Conservation (phyloP, 2,888 invertebrate genomes). For the Anaspis maculata region DNA sequence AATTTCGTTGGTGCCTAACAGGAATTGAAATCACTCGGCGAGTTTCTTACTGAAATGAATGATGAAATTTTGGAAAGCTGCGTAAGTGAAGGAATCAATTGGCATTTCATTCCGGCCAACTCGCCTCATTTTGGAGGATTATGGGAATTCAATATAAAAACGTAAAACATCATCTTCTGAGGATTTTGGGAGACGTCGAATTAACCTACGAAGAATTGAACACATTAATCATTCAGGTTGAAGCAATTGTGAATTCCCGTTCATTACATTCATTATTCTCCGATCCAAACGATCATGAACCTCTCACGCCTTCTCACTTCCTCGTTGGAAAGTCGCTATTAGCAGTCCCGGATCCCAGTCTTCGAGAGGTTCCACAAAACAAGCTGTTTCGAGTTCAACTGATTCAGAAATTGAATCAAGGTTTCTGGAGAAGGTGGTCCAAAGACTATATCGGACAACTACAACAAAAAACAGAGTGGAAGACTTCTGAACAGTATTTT, state of each 20-base stretch:
- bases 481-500: too few species aligned
- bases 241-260: constrained; percentile 1
- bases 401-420: too few species aligned
- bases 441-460: too few species aligned
- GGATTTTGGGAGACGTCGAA: constrained; percentile 1
- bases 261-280: constrained; percentile 1
- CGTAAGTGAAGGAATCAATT: not conserved
- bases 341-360: too few species aligned
- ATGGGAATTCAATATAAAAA: constrained; percentile 4
- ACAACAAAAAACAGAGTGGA: too few species aligned
- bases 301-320: too few species aligned
- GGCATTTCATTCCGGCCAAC: constrained; percentile 1
- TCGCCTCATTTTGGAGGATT: constrained; percentile 7
- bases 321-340: too few species aligned
- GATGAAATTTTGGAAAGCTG: not conserved
- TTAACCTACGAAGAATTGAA: constrained; percentile 6
- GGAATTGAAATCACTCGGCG: not conserved
- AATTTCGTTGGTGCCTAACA: constrained; percentile 3
- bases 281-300: constrained; percentile 2
- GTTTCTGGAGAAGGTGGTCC: too few species aligned
- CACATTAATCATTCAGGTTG: constrained; percentile 2
- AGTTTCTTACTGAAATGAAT: not conserved
- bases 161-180: constrained; percentile 4
- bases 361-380: too few species aligned
- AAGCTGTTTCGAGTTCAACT: too few species aligned